Base-by-base conservation (phyloP, 2,113 vertebrate species). In the Oreochromis niloticus region DNA sequence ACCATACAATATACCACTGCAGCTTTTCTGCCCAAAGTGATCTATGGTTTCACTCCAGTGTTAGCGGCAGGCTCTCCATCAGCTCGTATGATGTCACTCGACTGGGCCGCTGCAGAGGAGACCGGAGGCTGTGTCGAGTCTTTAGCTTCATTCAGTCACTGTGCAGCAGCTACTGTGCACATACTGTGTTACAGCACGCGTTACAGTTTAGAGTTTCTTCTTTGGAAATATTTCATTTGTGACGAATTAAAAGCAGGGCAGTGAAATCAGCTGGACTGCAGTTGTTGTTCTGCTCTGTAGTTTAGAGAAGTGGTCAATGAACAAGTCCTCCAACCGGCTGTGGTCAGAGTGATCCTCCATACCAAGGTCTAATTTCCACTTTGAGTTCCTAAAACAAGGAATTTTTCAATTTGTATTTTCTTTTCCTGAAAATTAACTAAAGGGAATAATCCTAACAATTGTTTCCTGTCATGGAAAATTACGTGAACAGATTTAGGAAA, bases 1-100 rank as follows among this genome's bases (percentile, higher is more conserved):
- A 94, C 88, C 92, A 50, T 86, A 87, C 93, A 86, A 84, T 91
- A 86, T 22, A 87, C 88, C 85, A 43, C 82, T 36, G 85, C 19
- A 80, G 78, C 66, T 46, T 85, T 63, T 71, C 82, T 85, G 39
- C 27, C 83, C 90, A 80, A 57, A 85, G 39, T 63, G 27, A 88
- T 84, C 91, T 92, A 88, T 34, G 52, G 87, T 88, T 91, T 91
- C 75, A 91, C 79, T 80, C 19, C 14, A 22, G 17, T 36, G 71
- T 59, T 56, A 43, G 78, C 52, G 14, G 8, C 48, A 83, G 85
- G 4, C 79, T 71, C 56, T 83, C 87, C 78, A 79, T 85, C 87
- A 84, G 61, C 63, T 56, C 22, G 5, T 30, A 83, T 91, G 83
- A 87, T 32, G 79, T 87, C 88, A 81, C 61, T 56, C 24, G 2